These are phyloP conservation scores for Cassiopea xamachana DNA, from an alignment of 30 jellyfish, hydroid and myxozoan species.

Conservation along the genomic window DNA sequence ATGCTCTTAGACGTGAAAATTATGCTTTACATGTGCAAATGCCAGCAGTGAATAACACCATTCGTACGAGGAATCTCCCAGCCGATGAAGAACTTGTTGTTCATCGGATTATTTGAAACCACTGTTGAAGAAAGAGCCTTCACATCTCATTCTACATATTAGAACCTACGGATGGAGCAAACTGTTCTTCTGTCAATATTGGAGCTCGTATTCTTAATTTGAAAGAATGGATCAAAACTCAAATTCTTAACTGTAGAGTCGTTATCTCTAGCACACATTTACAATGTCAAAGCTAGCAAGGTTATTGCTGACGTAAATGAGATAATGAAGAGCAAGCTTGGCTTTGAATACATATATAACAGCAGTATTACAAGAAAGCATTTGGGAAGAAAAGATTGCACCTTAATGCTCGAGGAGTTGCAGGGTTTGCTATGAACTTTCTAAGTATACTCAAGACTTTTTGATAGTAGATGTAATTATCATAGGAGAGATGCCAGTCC, in stretches of 20 bases:
- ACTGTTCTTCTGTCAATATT: constrained; percentile 8
- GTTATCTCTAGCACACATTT: not conserved
- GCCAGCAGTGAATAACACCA: too few relatives aligned
- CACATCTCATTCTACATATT: constrained; percentile 25
- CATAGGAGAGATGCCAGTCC: not conserved
- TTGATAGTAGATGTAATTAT: not conserved
- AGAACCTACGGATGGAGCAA: constrained; percentile 13
- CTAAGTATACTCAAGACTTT: not conserved
- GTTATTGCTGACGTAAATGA: constrained; percentile 1
- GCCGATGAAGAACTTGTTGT: constrained; percentile 12
- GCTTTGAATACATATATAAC: not conserved
- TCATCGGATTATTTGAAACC: constrained; percentile 22
- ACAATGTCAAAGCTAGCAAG: constrained; percentile 6
- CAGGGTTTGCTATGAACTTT: constrained; percentile 24
- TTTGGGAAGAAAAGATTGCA: constrained; percentile 25
- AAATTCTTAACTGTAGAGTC: not conserved
- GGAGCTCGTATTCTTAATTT: constrained; percentile 14
- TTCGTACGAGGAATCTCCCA: too few relatives aligned
- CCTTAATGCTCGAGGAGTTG: constrained; percentile 24
- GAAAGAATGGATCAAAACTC: constrained; percentile 14
- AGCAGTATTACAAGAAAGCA: constrained; percentile 5
- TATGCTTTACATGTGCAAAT: too few relatives aligned
- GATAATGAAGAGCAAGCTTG: constrained; percentile 18
- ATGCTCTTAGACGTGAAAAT: too few relatives aligned
- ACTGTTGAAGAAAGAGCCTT: constrained; percentile 18